phyloP scores from a whole-genome alignment of 2,888 invertebrate genomes.

The Brenthis daphne region DNA sequence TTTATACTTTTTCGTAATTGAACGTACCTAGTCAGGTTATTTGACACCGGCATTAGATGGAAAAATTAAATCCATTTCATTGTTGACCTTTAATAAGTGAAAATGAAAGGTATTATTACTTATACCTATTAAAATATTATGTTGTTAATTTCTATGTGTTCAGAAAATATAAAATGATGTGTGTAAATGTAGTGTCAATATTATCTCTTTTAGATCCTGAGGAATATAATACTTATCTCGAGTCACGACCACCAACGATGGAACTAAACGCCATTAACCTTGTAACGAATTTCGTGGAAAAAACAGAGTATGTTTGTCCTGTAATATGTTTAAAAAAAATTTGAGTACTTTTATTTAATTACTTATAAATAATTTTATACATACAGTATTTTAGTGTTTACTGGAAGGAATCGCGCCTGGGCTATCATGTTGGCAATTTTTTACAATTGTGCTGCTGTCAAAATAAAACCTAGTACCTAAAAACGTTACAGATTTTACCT shows the following conservation, averaged over 20 bases:
- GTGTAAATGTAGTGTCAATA: background rate
- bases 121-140: background rate
- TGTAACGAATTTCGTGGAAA: conserved; percentile 80
- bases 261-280: conserved; percentile 85
- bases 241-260: conserved; percentile 85
- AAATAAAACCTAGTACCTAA: too few relatives aligned
- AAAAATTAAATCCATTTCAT: too few relatives aligned
- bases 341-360: background rate
- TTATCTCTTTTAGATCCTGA: conserved; percentile 66
- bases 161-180: background rate
- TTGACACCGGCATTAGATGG: too few relatives aligned
- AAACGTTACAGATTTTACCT: too few relatives aligned
- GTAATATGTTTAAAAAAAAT: background rate
- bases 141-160: conserved; percentile 7
- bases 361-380: background rate
- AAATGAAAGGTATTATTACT: too few relatives aligned
- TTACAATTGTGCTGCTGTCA: background rate
- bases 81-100: too few relatives aligned
- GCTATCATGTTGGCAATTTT: background rate
- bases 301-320: conserved; percentile 70
- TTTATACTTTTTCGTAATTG: too few relatives aligned
- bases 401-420: background rate
- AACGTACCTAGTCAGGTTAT: too few relatives aligned
- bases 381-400: background rate
- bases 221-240: conserved; percentile 84